Percentiles rank a stretch among this genome's conserved stretches.
These are phyloP conservation scores for Buphagus erythrorhynchus DNA, from an alignment of 2,797 vertebrate species.

Conservation along the genomic window DNA sequence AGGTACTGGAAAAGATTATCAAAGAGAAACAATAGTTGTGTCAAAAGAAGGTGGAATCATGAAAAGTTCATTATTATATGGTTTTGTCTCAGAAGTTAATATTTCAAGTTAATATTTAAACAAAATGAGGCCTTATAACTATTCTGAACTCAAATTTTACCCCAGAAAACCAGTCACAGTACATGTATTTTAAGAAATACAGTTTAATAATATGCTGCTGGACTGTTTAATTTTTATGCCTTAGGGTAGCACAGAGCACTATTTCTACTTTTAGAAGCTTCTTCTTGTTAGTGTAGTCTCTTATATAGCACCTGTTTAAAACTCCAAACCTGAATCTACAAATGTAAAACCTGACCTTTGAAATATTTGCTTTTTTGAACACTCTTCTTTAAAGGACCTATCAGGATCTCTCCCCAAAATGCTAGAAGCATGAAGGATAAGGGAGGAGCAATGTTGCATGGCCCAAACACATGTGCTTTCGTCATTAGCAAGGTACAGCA, in stretches of 20 bases:
- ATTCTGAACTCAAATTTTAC: background rate
- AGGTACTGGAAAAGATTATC: background rate
- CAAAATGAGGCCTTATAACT: background rate
- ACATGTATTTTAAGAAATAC: slow-evolving; percentile 36
- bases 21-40: background rate
- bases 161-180: slow-evolving; percentile 26
- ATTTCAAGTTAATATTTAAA: slow-evolving; percentile 1
- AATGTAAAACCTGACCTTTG: slow-evolving; percentile 72
- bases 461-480: slow-evolving; percentile 70
- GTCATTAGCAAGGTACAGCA: slow-evolving; percentile 72
- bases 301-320: slow-evolving; percentile 53
- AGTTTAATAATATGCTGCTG: slow-evolving; percentile 44
- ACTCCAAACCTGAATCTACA: slow-evolving; percentile 56
- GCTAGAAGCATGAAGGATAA: slow-evolving; percentile 72
- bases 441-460: slow-evolving; percentile 70
- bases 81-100: background rate
- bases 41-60: background rate
- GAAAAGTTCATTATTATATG: background rate
- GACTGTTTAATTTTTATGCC: slow-evolving; percentile 38
- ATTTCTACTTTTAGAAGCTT: background rate
- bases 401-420: slow-evolving; percentile 69
- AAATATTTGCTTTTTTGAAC: slow-evolving; percentile 73
- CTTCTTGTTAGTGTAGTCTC: slow-evolving; percentile 40
- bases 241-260: slow-evolving; percentile 2
- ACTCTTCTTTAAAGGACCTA: slow-evolving; percentile 71